Percentiles rank a stretch among this genome's conserved stretches.
phyloP scores from a whole-genome alignment of 2,113 vertebrate species.

The Octodon degus region DNA sequence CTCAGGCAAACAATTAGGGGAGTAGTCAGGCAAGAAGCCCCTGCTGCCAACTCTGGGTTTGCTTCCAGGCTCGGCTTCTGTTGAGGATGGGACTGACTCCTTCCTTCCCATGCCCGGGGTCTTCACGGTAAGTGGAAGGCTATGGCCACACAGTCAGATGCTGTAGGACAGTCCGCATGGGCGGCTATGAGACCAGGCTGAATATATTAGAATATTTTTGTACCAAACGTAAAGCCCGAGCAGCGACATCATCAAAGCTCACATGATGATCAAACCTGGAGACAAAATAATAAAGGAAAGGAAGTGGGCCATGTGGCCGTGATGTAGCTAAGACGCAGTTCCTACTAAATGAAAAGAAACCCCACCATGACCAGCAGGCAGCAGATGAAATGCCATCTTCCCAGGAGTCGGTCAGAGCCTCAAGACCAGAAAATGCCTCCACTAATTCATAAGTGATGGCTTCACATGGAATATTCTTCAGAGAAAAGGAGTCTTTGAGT shows the following conservation, averaged over 20 bases:
- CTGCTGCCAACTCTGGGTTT: accelerated
- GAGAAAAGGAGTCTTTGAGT: not conserved
- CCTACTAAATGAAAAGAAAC: not conserved
- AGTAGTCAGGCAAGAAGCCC: accelerated
- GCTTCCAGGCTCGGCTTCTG: not conserved
- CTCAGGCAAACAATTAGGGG: accelerated
- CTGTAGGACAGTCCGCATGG: not conserved
- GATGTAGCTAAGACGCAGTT: not conserved
- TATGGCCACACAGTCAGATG: accelerated
- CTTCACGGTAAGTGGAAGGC: accelerated
- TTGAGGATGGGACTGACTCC: accelerated
- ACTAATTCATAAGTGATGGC: not conserved
- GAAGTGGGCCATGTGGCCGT: not conserved
- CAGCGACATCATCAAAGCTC: slow-evolving; percentile 17
- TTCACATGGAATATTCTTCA: not conserved
- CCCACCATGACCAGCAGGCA: not conserved
- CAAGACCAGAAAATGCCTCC: not conserved
- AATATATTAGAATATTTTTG: not conserved
- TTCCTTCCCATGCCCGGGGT: accelerated
- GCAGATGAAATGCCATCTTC: not conserved
- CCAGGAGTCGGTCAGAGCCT: not conserved
- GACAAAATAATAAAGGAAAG: not conserved
- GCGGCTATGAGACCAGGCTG: too few relatives aligned
- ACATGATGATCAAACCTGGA: not conserved
- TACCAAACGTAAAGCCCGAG: not conserved